Percentiles rank a stretch among this genome's conserved stretches.
Conservation (phyloP, 1,140 invertebrate genomes). For the Goniozus legneri region DNA sequence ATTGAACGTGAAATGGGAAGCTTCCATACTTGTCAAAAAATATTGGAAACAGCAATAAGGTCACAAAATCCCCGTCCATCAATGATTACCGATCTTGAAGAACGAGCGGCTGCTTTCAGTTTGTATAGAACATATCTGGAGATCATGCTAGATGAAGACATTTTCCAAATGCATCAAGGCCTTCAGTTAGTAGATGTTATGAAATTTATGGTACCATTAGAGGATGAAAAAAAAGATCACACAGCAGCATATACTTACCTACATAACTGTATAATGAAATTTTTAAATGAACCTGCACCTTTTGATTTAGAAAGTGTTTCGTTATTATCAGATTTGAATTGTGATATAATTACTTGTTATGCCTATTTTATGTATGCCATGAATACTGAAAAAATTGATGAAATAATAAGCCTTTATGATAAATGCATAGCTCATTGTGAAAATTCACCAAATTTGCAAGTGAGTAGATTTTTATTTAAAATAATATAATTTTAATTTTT, state of each 20-base stretch:
- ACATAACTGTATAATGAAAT: slow-evolving; percentile 24
- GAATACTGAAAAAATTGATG: slow-evolving; percentile 23
- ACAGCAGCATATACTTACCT: slow-evolving; percentile 32
- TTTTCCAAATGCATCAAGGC: slow-evolving; percentile 22
- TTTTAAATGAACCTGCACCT: slow-evolving; percentile 18
- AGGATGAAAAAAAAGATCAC: slow-evolving; percentile 16
- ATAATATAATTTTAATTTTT: not conserved
- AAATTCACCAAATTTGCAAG: slow-evolving; percentile 28
- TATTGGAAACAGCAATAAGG: slow-evolving; percentile 52
- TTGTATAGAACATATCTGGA: slow-evolving; percentile 52
- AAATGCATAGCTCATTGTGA: slow-evolving; percentile 35
- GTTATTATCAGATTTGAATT: slow-evolving; percentile 54
- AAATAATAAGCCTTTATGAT: slow-evolving; percentile 25
- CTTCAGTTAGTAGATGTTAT: slow-evolving; percentile 28
- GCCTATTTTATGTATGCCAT: slow-evolving; percentile 53
- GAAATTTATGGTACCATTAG: slow-evolving; percentile 22
- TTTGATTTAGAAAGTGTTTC: slow-evolving; percentile 31
- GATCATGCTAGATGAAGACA: slow-evolving; percentile 36
- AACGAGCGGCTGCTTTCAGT: slow-evolving; percentile 43
- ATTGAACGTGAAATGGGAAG: slow-evolving; percentile 58
- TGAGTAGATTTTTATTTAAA: slow-evolving; percentile 12
- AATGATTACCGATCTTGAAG: slow-evolving; percentile 23
- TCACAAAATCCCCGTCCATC: slow-evolving; percentile 30
- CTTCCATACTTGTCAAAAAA: slow-evolving; percentile 45
- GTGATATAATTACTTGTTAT: slow-evolving; percentile 58